Percentiles rank a stretch among this genome's conserved stretches.
Conservation (phyloP, 2,797 vertebrate species). For the Jordanella pulchra region DNA sequence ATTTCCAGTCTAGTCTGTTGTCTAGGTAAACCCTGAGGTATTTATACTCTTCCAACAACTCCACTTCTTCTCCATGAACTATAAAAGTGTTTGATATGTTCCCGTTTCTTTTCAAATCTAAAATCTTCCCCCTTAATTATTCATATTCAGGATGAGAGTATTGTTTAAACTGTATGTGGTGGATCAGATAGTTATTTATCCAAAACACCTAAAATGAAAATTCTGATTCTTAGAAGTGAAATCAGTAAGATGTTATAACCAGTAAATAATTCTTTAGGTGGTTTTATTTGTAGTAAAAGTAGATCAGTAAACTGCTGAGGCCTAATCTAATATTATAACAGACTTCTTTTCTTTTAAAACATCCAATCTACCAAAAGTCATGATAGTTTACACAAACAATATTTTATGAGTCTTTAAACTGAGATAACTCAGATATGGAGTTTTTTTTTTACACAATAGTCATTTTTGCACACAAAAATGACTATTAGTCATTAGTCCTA, state of each 20-base stretch:
- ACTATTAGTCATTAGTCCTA: too few species aligned
- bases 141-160: too few species aligned
- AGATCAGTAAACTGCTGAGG: not conserved
- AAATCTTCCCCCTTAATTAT: too few species aligned
- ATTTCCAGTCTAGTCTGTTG: too few species aligned
- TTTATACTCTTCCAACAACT: too few species aligned
- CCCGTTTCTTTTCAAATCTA: too few species aligned
- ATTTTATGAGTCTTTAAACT: not conserved
- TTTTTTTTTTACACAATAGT: too few species aligned
- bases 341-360: not conserved
- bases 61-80: too few species aligned
- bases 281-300: not conserved
- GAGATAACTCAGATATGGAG: not conserved
- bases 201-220: not conserved
- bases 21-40: too few species aligned
- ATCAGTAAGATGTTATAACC: not conserved
- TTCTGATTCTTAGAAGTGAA: not conserved
- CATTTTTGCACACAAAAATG: not conserved
- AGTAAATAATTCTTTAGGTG: not conserved
- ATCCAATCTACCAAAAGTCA: not conserved
- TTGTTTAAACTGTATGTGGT: not conserved
- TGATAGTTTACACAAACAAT: not conserved
- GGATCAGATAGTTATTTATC: not conserved
- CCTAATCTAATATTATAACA: not conserved
- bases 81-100: too few species aligned